A percentile compares a stretch with the other conserved stretches of the same genome.
These are phyloP conservation scores for Eudemis profundana DNA, from an alignment of 2,888 invertebrate species.

Conservation along the genomic window DNA sequence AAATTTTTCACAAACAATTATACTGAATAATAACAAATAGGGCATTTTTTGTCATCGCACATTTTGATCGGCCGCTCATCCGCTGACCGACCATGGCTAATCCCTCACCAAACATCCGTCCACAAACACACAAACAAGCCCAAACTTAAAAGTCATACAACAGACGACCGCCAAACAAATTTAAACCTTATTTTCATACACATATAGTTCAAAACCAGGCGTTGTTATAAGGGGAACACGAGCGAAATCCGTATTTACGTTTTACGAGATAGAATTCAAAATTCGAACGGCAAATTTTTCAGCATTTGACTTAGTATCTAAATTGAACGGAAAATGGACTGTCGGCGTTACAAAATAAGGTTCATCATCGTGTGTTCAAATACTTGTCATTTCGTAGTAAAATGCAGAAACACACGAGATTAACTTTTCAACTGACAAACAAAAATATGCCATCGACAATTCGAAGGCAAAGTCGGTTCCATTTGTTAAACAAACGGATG, in stretches of 20 bases:
- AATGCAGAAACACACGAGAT: conserved; percentile 10
- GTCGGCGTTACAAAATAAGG: neutral
- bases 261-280: conserved; percentile 23
- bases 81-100: conserved; percentile 12
- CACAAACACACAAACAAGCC: conserved; percentile 28
- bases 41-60: neutral
- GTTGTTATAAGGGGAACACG: neutral
- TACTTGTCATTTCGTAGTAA: neutral
- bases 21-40: conserved; percentile 3
- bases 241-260: neutral
- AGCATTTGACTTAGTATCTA: neutral
- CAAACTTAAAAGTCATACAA: conserved; percentile 22
- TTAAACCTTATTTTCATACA: conserved; percentile 17
- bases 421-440: conserved; percentile 40
- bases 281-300: conserved; percentile 1
- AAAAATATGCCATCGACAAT: conserved; percentile 41
- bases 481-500: conserved; percentile 37
- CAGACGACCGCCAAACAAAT: conserved; percentile 7
- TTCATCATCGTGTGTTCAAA: neutral
- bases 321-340: neutral
- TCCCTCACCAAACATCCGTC: conserved; percentile 15
- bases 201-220: conserved; percentile 3
- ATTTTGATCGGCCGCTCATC: conserved; percentile 1
- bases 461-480: conserved; percentile 33
- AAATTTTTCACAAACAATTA: neutral